A percentile compares a stretch with the other conserved stretches of the same genome.
These are phyloP conservation scores for Linepithema humile DNA, from an alignment of 1,140 invertebrate species.

Conservation along the genomic window DNA sequence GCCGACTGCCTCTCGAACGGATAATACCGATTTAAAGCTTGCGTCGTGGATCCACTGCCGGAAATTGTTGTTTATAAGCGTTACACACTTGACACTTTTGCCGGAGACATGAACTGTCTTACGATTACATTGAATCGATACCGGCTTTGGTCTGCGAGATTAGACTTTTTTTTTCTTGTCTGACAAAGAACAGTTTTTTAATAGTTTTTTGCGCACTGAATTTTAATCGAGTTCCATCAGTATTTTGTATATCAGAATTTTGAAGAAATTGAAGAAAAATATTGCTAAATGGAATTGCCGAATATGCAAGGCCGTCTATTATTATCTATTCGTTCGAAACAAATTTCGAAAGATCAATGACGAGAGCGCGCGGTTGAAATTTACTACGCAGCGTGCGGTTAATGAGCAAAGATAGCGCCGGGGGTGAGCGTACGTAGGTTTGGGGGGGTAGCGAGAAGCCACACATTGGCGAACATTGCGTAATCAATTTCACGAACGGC, in stretches of 20 bases:
- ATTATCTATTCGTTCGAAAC: constrained; percentile 9
- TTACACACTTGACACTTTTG: not conserved
- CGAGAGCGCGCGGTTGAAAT: constrained; percentile 28
- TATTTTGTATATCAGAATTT: too few species aligned
- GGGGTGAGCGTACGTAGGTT: not conserved
- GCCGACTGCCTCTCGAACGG: constrained; percentile 1
- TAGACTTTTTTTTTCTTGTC: too few species aligned
- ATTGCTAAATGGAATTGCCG: constrained; percentile 16
- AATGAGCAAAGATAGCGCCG: constrained; percentile 49
- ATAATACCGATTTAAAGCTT: constrained; percentile 20
- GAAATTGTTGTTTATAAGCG: not conserved
- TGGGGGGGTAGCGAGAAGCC: constrained; percentile 24
- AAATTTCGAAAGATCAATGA: constrained; percentile 40
- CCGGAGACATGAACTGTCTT: not conserved
- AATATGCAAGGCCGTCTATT: constrained; percentile 32
- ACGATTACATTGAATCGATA: not conserved
- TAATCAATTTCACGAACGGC: constrained; percentile 72
- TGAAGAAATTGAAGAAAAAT: too few species aligned
- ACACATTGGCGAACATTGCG: constrained; percentile 64
- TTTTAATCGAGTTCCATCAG: too few species aligned
- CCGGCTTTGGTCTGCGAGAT: too few species aligned
- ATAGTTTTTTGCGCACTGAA: too few species aligned
- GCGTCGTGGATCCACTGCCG: not conserved
- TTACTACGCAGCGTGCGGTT: constrained; percentile 50
- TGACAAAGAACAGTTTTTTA: too few species aligned